Conservation (phyloP, 2,888 invertebrate species). For the Lithophane semibrunnea region DNA sequence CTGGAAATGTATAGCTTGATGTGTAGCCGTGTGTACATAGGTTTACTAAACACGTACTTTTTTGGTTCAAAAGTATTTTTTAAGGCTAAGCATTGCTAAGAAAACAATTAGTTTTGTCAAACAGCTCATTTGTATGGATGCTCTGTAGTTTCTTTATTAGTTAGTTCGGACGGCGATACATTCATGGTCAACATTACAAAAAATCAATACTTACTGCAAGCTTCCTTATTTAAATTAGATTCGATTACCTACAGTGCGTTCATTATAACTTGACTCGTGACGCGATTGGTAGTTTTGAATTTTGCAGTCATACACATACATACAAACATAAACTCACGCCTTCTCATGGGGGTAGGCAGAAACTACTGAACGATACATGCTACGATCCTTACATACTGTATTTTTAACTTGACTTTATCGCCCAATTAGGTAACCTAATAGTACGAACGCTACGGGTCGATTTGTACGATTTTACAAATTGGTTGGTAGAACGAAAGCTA, state of each 20-base stretch:
- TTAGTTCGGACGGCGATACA: not conserved
- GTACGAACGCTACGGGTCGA: not conserved
- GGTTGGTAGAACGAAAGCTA: not conserved
- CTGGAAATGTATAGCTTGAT: too few relatives aligned
- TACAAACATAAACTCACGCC: too few relatives aligned
- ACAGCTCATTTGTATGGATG: conserved; percentile 38
- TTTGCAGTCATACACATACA: too few relatives aligned
- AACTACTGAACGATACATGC: too few relatives aligned
- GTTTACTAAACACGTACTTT: not conserved
- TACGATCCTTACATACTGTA: too few relatives aligned
- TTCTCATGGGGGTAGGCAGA: too few relatives aligned
- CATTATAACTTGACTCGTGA: too few relatives aligned
- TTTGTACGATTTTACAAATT: not conserved
- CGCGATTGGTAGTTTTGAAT: too few relatives aligned
- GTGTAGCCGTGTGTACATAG: too few relatives aligned
- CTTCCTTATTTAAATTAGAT: conserved; percentile 35
- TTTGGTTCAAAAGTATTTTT: not conserved
- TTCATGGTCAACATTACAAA: conserved; percentile 30
- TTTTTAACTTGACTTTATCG: not conserved
- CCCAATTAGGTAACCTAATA: not conserved
- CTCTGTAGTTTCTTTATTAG: conserved; percentile 1
- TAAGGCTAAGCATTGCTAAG: not conserved
- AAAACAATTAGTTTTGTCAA: conserved; percentile 5
- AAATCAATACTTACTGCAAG: not conserved
- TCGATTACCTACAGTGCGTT: not conserved